Evolutionary conservation across 1,140 invertebrate genomes (phyloP).

Genomic region (Melanaphis sacchari): DNA sequence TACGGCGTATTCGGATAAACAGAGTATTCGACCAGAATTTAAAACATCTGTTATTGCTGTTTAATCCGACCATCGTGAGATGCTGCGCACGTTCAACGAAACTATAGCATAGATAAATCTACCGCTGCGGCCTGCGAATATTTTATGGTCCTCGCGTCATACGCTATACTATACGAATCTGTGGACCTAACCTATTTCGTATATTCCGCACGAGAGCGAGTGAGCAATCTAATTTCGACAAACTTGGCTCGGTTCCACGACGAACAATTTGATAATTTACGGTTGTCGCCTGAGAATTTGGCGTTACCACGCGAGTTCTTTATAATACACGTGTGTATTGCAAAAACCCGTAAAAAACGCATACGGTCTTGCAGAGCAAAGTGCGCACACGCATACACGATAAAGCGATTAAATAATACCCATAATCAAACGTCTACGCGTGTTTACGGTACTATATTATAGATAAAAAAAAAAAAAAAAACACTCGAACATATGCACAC

Average conservation of each 20-base stretch:
- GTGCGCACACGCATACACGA: neutral
- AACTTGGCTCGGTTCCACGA: neutral
- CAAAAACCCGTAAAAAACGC: neutral
- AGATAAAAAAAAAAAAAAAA: neutral
- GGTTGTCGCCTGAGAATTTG: neutral
- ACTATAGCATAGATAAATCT: neutral
- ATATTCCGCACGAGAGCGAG: neutral
- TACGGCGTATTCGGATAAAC: neutral
- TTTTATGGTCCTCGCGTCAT: neutral
- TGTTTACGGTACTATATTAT: neutral
- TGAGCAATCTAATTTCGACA: neutral
- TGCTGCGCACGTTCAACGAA: neutral
- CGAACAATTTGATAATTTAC: neutral
- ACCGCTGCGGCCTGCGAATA: too few relatives aligned
- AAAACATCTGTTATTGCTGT: neutral
- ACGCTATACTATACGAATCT: neutral
- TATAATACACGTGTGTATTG: neutral
- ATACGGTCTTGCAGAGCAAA: neutral
- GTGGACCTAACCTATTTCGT: neutral
- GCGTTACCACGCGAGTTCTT: neutral
- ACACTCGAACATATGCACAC: too few relatives aligned
- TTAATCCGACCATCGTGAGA: neutral
- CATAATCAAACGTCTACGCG: neutral
- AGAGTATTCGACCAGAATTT: neutral
- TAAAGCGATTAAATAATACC: neutral